Conservation (phyloP, 2,888 invertebrate genomes). For the Hartigia nigra region DNA sequence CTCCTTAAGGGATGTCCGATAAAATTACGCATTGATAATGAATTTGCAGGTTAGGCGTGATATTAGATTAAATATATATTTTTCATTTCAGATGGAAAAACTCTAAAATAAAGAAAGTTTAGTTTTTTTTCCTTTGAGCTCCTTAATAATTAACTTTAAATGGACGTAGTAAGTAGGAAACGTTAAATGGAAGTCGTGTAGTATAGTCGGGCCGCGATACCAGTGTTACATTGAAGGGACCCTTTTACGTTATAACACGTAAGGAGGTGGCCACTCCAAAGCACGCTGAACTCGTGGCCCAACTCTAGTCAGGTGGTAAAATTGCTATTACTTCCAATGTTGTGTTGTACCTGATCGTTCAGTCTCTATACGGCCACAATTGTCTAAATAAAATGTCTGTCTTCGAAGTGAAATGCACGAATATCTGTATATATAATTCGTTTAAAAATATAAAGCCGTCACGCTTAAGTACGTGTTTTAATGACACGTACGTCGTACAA, state of each 20-base stretch:
- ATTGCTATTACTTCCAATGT: background rate
- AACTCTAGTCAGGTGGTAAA: background rate
- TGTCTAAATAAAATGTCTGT: no score
- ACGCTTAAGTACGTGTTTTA: background rate
- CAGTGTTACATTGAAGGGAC: background rate
- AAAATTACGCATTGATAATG: background rate
- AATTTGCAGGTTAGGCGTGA: background rate
- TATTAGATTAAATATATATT: background rate
- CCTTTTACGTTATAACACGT: background rate
- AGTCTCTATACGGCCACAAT: background rate
- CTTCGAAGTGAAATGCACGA: no score
- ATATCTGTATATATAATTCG: no score
- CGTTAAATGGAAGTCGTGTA: background rate
- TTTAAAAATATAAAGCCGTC: background rate
- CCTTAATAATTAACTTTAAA: background rate
- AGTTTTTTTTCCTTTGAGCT: background rate
- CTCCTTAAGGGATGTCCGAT: background rate
- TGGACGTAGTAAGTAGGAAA: background rate
- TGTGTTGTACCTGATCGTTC: background rate
- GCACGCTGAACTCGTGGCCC: background rate
- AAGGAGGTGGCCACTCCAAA: background rate
- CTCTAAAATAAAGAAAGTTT: background rate
- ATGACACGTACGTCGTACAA: background rate
- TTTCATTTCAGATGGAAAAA: background rate
- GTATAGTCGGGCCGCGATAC: background rate